Conservation (phyloP, 2,797 vertebrate genomes). For the Halcyon badia region DNA sequence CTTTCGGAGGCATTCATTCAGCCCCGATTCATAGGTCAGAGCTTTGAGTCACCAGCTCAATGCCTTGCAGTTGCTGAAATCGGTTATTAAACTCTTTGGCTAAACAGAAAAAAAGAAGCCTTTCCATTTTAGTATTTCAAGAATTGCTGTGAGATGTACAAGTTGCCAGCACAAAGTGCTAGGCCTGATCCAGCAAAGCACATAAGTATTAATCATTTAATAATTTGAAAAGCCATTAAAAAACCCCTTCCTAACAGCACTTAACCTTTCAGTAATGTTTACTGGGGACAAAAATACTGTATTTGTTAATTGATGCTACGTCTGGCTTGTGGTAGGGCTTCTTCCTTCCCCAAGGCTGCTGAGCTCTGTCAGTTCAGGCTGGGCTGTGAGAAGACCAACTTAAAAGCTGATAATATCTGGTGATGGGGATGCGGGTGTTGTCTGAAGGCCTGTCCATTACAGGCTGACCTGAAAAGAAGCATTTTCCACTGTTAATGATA, state of each 20-base stretch:
- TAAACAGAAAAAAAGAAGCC: neutral
- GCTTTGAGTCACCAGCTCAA: slow-evolving; percentile 37
- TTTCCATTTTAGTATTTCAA: slow-evolving; percentile 13
- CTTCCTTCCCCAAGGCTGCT: neutral
- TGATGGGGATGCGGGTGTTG: neutral
- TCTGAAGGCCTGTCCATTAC: slow-evolving; percentile 22
- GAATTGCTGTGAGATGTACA: neutral
- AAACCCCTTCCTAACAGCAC: neutral
- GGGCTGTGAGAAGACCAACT: neutral
- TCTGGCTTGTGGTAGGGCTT: slow-evolving; percentile 10
- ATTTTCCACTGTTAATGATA: slow-evolving; percentile 69
- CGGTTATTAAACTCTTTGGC: slow-evolving; percentile 15
- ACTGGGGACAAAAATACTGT: neutral
- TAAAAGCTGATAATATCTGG: neutral
- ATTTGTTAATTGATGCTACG: slow-evolving; percentile 26
- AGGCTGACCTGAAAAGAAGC: slow-evolving; percentile 60
- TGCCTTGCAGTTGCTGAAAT: slow-evolving; percentile 7
- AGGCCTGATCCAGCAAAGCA: slow-evolving; percentile 31
- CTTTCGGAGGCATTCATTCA: slow-evolving; percentile 49
- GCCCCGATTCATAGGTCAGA: slow-evolving; percentile 9
- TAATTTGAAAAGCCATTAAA: slow-evolving; percentile 65
- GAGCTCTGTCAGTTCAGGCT: neutral
- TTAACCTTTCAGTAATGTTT: slow-evolving; percentile 57
- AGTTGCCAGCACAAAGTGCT: neutral
- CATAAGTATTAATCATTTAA: slow-evolving; percentile 57